Evolutionary conservation across 1,140 invertebrate genomes (phyloP).

Genomic region (Drosophila ohnishii): DNA sequence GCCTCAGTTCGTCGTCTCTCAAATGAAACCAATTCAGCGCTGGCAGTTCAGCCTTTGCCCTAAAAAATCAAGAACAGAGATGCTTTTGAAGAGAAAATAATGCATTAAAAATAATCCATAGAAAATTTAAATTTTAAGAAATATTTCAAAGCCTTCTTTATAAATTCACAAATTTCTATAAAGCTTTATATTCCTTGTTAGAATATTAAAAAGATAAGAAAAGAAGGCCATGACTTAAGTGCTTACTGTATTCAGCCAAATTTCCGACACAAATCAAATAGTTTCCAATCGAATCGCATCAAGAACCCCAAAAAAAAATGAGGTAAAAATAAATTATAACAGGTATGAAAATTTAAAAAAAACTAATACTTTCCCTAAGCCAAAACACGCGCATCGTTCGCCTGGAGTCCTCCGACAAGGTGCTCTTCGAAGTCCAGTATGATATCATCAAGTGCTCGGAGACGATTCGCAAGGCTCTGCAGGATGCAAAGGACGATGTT

Average conservation of each 20-base stretch:
- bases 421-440: slow-evolving; percentile 97
- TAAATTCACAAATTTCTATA: too few relatives aligned
- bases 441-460: slow-evolving; percentile 99
- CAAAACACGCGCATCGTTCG: slow-evolving; percentile 91
- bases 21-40: slow-evolving; percentile 3
- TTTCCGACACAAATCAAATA: neutral
- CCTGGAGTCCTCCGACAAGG: slow-evolving; percentile 96
- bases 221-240: slow-evolving; percentile 30
- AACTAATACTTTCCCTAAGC: neutral
- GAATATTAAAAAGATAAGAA: neutral
- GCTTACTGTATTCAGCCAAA: slow-evolving; percentile 1
- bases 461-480: slow-evolving; percentile 99
- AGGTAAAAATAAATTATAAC: neutral
- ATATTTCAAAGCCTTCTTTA: neutral
- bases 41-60: neutral
- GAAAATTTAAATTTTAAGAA: too few relatives aligned
- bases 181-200: neutral
- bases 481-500: slow-evolving; percentile 98
- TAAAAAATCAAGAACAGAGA: neutral
- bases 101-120: too few relatives aligned
- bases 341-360: too few relatives aligned
- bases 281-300: neutral
- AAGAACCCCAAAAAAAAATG: neutral
- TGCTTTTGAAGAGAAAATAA: neutral
- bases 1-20: slow-evolving; percentile 31